These are phyloP conservation scores for Paralvinella palmiformis DNA, from an alignment of 1,140 invertebrate genomes.

Conservation along the genomic window DNA sequence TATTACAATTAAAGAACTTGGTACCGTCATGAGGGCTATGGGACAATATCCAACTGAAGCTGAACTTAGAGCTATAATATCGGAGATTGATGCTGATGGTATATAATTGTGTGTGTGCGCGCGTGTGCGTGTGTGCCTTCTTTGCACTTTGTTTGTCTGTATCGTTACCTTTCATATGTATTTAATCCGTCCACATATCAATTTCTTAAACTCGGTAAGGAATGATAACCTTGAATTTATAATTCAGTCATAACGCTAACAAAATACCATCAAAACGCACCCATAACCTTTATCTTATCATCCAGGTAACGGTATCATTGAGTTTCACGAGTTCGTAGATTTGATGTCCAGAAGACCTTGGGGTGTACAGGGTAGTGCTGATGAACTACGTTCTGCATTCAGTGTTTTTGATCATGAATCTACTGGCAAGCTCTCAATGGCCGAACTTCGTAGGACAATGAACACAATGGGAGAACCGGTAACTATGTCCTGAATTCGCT, in stretches of 20 bases:
- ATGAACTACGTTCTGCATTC: conserved; percentile 8
- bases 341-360: conserved; percentile 8
- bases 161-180: too few relatives aligned
- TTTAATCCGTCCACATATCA: too few relatives aligned
- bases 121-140: too few relatives aligned
- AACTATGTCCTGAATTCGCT: not conserved
- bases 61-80: conserved; percentile 3
- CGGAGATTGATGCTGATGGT: conserved; percentile 12
- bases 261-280: too few relatives aligned
- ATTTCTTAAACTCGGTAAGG: too few relatives aligned
- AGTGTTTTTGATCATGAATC: conserved; percentile 4
- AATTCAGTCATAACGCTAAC: too few relatives aligned
- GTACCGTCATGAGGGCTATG: conserved; percentile 3
- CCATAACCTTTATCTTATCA: too few relatives aligned
- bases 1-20: conserved; percentile 10
- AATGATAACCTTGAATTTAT: too few relatives aligned
- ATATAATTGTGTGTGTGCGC: too few relatives aligned
- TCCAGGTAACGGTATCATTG: conserved; percentile 16
- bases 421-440: not conserved
- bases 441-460: not conserved
- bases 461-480: conserved; percentile 12
- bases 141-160: too few relatives aligned
- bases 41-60: conserved; percentile 5
- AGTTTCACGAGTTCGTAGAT: conserved; percentile 14
- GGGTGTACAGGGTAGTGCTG: not conserved